phyloP scores from a whole-genome alignment of 2,113 vertebrate genomes.

The Zosterops borbonicus region DNA sequence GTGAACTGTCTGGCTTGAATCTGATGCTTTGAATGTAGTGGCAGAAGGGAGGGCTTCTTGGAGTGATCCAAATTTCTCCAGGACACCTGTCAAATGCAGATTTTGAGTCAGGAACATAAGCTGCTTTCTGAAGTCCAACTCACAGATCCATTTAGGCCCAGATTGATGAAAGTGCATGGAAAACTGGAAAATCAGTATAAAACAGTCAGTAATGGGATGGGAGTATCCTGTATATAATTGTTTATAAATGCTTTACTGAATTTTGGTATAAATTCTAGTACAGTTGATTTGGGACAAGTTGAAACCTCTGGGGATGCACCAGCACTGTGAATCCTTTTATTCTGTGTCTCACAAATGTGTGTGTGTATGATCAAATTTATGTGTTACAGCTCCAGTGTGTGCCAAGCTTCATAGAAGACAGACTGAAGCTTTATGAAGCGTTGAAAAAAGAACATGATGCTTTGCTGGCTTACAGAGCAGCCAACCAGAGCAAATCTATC shows the following conservation, averaged over 20 bases:
- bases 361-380: not conserved
- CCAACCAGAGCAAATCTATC: slow-evolving; percentile 58
- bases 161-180: not conserved
- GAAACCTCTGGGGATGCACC: not conserved
- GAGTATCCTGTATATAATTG: not conserved
- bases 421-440: slow-evolving; percentile 71
- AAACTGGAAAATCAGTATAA: not conserved
- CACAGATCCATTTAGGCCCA: not conserved
- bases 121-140: not conserved
- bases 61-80: not conserved
- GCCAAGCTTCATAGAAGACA: slow-evolving; percentile 71
- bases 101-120: not conserved
- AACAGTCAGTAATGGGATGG: not conserved
- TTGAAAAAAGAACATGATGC: slow-evolving; percentile 74
- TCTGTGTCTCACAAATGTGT: not conserved
- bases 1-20: not conserved
- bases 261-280: not conserved
- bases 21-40: not conserved
- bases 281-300: not conserved
- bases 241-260: not conserved
- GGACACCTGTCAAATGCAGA: not conserved
- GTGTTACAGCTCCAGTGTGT: slow-evolving; percentile 42
- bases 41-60: not conserved
- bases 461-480: slow-evolving; percentile 43
- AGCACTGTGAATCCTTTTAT: not conserved